Percentiles rank a stretch among this genome's conserved stretches.
These are phyloP conservation scores for Cladopsammia gracilis DNA, from an alignment of 64 coral and sea anemone species.

Conservation along the genomic window DNA sequence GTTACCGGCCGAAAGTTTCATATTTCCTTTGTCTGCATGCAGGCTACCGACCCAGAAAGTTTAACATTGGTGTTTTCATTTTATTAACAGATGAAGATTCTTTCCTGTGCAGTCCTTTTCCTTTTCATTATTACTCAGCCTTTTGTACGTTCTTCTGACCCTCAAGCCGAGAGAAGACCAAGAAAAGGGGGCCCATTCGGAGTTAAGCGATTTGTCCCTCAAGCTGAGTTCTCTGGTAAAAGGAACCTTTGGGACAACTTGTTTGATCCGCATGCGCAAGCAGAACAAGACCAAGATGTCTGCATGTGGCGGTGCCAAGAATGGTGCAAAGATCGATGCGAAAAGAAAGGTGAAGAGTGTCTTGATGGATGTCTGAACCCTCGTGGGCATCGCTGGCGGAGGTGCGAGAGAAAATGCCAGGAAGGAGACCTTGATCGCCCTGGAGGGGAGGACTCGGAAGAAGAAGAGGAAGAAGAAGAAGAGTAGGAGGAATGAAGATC, in stretches of 20 bases:
- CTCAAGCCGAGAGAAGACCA: neutral
- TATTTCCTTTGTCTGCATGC: too few species aligned
- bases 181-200: neutral
- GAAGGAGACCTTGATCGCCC: conserved; percentile 2
- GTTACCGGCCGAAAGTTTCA: too few species aligned
- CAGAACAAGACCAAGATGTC: neutral
- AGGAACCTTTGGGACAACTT: neutral
- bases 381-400: neutral
- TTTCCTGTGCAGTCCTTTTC: neutral
- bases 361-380: neutral
- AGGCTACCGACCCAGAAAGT: too few species aligned
- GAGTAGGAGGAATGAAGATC: neutral
- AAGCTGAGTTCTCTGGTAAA: neutral
- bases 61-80: neutral
- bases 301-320: conserved; percentile 31
- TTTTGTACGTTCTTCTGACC: neutral
- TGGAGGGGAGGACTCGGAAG: neutral
- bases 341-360: neutral
- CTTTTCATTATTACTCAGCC: neutral
- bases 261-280: neutral
- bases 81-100: conserved; percentile 1
- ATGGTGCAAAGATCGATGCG: neutral
- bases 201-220: neutral
- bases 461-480: neutral
- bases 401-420: neutral